Base-by-base conservation (phyloP, 2,113 vertebrate genomes). In the Brachyhypopomus gauderio region DNA sequence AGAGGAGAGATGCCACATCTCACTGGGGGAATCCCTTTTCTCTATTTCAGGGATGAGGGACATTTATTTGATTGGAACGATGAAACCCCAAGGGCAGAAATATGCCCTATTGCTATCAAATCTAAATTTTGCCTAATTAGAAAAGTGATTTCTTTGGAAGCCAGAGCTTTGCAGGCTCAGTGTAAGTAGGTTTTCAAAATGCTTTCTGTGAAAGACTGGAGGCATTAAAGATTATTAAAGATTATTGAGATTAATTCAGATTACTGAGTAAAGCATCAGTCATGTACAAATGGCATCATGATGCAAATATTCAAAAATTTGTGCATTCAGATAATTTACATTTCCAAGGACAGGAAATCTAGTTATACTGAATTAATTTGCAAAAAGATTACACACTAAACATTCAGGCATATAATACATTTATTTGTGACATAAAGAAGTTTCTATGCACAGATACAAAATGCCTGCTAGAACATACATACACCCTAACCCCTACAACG, bases 11-110 rank as follows among this genome's bases (percentile, higher is more conserved):
- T 91, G 87, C 83, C 85, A 90, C 84, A 25, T 58, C 74, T 81
- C 34, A 73, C 62, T 30, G 60, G 58, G 74, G 74, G 78, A 71
- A 70, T 80, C 75, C 84, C 76, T 38, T 88, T 88, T 85, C 84
- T 90, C 88, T 89, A 83, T 87, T 89, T 89, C 72, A 87, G 85
- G 64, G 52, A 78, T 71, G 56, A 79, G 58, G 63, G 34, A 72
- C 4, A 58, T 84, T 83, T 36, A 60, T 81, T 72, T 52, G 38
- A n/a, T 69, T 41, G 66, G 75, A 80, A 83, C 17, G 20, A 45
- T 20, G 52, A 59, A 34, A 71, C 78, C 82, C n/a, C 20, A 22
- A 8, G 41, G 59, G 71, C 79, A 79, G 11, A 41, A 41, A 38
- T 62, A 71, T 70, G 20, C 72, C 59, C 83, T 82, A 77, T 88